phyloP scores from a whole-genome alignment of 1,140 invertebrate genomes.

The Aphis gossypii region DNA sequence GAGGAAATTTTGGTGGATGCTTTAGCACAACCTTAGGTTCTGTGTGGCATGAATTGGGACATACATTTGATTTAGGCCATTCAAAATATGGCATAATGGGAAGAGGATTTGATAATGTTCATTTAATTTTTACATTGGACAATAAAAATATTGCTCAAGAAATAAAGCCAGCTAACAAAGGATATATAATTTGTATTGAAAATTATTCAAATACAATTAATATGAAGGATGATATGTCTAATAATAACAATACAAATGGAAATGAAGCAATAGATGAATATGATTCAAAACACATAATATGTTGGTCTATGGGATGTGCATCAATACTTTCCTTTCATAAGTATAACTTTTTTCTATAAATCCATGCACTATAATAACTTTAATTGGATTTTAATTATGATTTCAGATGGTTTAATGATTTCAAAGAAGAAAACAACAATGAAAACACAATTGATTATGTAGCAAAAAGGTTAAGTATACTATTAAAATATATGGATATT shows the following conservation, averaged over 20 bases:
- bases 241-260: conserved; percentile 64
- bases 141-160: conserved; percentile 64
- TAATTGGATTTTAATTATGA: neutral
- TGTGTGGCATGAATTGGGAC: conserved; percentile 92
- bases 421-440: conserved; percentile 26
- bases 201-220: conserved; percentile 65
- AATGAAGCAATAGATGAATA: conserved; percentile 64
- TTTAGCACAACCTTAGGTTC: conserved; percentile 91
- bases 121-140: conserved; percentile 74
- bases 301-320: conserved; percentile 74
- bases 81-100: conserved; percentile 92
- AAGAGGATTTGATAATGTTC: conserved; percentile 88
- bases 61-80: conserved; percentile 94
- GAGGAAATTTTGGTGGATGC: conserved; percentile 84
- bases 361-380: conserved; percentile 19
- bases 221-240: conserved; percentile 64
- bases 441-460: conserved; percentile 1
- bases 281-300: conserved; percentile 37
- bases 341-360: conserved; percentile 63
- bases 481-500: conserved; percentile 61
- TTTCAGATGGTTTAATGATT: conserved; percentile 56
- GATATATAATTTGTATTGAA: conserved; percentile 66
- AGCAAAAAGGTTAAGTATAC: neutral
- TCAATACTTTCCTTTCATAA: conserved; percentile 73
- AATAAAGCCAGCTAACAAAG: conserved; percentile 65